Evolutionary conservation across 2,888 invertebrate species (phyloP).

Genomic region (Harmothoe impar): DNA sequence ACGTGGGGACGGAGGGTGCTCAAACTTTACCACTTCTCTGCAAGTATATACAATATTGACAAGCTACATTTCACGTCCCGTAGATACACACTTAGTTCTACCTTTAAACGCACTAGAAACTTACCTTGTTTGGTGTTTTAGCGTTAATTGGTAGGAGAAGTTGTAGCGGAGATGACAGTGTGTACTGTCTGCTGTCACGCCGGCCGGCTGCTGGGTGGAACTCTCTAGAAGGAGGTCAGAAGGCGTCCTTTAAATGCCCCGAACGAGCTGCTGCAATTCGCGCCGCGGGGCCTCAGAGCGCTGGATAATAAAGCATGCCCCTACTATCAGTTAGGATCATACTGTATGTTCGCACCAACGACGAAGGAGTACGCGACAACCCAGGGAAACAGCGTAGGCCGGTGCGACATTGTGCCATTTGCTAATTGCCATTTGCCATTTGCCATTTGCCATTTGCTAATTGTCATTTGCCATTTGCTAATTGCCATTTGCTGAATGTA

Average conservation of each 20-base stretch:
- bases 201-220: slow-evolving; percentile 37
- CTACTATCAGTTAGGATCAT: too few species aligned
- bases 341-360: too few species aligned
- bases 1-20: too few species aligned
- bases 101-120: background rate
- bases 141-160: background rate
- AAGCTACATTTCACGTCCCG: background rate
- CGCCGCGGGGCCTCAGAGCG: background rate
- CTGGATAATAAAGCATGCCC: background rate
- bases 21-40: too few species aligned
- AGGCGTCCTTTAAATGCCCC: slow-evolving; percentile 42
- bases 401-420: too few species aligned
- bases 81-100: background rate
- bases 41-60: background rate
- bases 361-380: too few species aligned
- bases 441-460: too few species aligned
- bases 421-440: too few species aligned
- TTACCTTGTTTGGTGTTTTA: slow-evolving; percentile 40
- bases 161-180: background rate
- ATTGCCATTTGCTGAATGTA: too few species aligned
- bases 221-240: slow-evolving; percentile 23
- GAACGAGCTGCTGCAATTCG: slow-evolving; percentile 39
- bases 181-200: slow-evolving; percentile 46
- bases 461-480: too few species aligned
- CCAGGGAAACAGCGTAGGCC: too few species aligned